Evolutionary conservation across 2,113 vertebrate genomes (phyloP).

Genomic region (Oreochromis spilurus): DNA sequence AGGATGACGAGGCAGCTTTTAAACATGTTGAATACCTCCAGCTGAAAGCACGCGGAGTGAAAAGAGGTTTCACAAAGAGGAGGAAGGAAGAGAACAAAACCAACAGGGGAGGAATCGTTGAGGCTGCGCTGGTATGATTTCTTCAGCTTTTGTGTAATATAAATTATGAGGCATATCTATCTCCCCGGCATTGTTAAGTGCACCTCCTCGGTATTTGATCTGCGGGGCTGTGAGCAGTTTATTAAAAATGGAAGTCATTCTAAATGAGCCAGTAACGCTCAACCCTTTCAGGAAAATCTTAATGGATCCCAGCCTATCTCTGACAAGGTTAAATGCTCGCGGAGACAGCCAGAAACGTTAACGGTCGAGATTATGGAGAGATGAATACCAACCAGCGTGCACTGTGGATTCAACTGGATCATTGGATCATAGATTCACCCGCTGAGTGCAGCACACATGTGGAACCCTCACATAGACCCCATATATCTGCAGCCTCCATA

Average conservation of each 20-base stretch:
- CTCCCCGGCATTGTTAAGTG: constrained; percentile 58
- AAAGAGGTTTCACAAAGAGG: constrained; percentile 16
- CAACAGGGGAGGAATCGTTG: not conserved
- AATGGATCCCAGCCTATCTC: constrained; percentile 66
- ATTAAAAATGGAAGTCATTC: constrained; percentile 77
- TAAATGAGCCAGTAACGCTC: constrained; percentile 69
- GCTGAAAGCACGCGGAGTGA: not conserved
- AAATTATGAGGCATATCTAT: constrained; percentile 68
- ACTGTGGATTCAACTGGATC: not conserved
- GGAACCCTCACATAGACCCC: not conserved
- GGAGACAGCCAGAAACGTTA: constrained; percentile 42
- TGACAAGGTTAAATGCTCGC: constrained; percentile 73
- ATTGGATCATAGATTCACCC: not conserved
- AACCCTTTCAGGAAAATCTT: constrained; percentile 63
- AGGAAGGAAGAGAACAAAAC: constrained; percentile 24
- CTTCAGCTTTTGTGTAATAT: constrained; percentile 47
- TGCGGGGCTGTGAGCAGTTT: constrained; percentile 64
- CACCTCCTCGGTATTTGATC: constrained; percentile 61
- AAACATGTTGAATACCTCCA: constrained; percentile 33
- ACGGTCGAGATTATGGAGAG: constrained; percentile 47
- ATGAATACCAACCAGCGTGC: constrained; percentile 45
- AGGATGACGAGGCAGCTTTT: constrained; percentile 38
- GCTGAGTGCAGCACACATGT: not conserved
- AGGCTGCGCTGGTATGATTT: constrained; percentile 2
- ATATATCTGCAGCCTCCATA: not conserved